Evolutionary conservation across 2,888 invertebrate species (phyloP), one percentile per base, ranked within the genome.

Genomic region (Halictus ligatus): DNA sequence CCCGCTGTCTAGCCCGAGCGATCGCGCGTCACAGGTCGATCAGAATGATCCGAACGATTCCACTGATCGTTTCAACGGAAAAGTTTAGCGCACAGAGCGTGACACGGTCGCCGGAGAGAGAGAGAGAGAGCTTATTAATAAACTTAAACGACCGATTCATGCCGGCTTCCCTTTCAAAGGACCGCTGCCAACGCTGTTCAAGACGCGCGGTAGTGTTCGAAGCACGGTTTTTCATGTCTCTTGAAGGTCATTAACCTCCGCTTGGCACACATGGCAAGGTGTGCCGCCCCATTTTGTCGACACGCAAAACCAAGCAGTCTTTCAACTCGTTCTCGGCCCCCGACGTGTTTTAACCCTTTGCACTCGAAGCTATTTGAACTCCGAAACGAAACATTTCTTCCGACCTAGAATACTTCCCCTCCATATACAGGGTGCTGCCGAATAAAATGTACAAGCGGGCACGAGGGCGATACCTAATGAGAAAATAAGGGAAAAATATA

Each of bases 1-100:
- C 21, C 0, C n/a, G 0, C 2, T 54, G 5, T 4, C 15, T 8
- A 21, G 2, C 0, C 10, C 54, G n/a, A 54, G 1, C n/a, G 46
- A 10, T n/a, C n/a, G 0, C 46, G 12, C 58, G 58, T 3, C n/a
- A 4, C 58, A 18, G 18, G 29, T 3, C 18, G 29, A 64, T 18
- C 25, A 0, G 1, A 18, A 64, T 18, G 64, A 35, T 64, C 29
- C 15, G 25, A 64, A 64, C 64, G 64, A 15, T n/a, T n/a, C n/a
- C n/a, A n/a, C 64, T 0, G 29, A 29, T 29, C 64, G 29, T 15
- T 64, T 25, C 29, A 7, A 64, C 15, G 13, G 25, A 25, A 60
- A 25, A 60, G 25, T 12, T 25, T 60, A n/a, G n/a, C n/a, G 25
- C 25, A 25, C 60, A 35, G 4, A 35, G 64, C 29, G 58, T 58